Base-by-base conservation (phyloP, 2,113 vertebrate species). In the Cyprinodon tularosa region DNA sequence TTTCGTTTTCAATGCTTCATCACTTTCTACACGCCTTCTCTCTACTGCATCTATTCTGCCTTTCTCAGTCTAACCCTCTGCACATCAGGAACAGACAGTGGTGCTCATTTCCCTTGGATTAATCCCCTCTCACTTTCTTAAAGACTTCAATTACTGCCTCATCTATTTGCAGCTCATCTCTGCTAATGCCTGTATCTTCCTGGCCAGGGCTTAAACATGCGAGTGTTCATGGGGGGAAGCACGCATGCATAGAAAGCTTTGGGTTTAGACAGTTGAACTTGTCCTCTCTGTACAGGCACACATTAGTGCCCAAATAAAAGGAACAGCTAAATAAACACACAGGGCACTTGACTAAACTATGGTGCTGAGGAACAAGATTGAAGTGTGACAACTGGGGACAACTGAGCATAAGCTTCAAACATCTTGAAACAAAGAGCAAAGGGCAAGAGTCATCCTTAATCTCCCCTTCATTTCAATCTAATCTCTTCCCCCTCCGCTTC, bases 121-220 rank as follows among this genome's bases (percentile, higher is more conserved):
- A 94, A 93, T 92, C 91, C 88, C 87, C 90, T 88, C 91, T 91
- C 90, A 91, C 89, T 93, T 93, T 84, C 91, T 91, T 93, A 93
- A 93, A 93, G 88, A 93, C 93, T 93, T 93, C 93, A 91, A 92
- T 93, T 93, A 93, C 92, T 78, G 86, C 88, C 86, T 89, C 89
- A 76, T 87, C 91, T 90, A 92, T 92, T 93, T 90, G 88, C 76
- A 48, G 85, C 90, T 93, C 87, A 93, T 90, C 91, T 89, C 86
- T 77, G 74, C 84, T 94, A 93, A 93, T 93, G 91, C 91, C 91
- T 91, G 87, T 91, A 94, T 94, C 91, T 94, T 80, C 81, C 81
- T 53, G 89, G 82, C 88, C 88, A 79, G 88, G 87, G 88, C 81
- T 92, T 86, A 89, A 68, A 80, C 77, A 77, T 82, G 62, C 83